Evolutionary conservation across 2,888 invertebrate species (phyloP).

Genomic region (Latrodectus elegans): DNA sequence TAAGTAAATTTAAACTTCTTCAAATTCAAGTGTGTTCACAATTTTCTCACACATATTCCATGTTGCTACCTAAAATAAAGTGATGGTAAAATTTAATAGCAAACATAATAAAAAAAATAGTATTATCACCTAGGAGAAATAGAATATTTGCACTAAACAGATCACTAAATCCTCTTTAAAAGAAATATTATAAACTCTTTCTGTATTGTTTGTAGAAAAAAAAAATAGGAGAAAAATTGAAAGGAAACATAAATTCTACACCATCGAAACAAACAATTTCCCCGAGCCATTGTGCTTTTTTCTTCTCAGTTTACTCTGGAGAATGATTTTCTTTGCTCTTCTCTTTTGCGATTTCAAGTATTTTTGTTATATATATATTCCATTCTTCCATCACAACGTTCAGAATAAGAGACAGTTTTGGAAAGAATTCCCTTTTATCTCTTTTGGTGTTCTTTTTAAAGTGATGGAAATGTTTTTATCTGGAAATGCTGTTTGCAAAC

Average conservation of each 20-base stretch:
- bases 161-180: too few species aligned
- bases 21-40: too few species aligned
- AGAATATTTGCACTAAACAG: too few species aligned
- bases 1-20: too few species aligned
- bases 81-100: too few species aligned
- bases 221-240: not conserved
- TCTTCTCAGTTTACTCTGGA: not conserved
- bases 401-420: constrained; percentile 30
- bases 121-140: too few species aligned
- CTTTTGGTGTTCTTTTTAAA: not conserved
- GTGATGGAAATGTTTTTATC: too few species aligned
- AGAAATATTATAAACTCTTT: too few species aligned
- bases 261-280: constrained; percentile 2
- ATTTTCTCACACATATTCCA: too few species aligned
- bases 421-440: constrained; percentile 10
- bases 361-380: constrained; percentile 14
- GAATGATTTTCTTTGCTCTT: not conserved
- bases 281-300: constrained; percentile 4
- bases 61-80: too few species aligned
- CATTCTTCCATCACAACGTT: constrained; percentile 28
- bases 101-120: too few species aligned
- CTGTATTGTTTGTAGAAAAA: not conserved
- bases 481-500: too few species aligned
- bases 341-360: constrained; percentile 5
- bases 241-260: constrained; percentile 38